Evolutionary conservation across 30 jellyfish, hydroid and myxozoan species (phyloP), one percentile per base, ranked within the genome.

Genomic region (Morbakka virulenta): DNA sequence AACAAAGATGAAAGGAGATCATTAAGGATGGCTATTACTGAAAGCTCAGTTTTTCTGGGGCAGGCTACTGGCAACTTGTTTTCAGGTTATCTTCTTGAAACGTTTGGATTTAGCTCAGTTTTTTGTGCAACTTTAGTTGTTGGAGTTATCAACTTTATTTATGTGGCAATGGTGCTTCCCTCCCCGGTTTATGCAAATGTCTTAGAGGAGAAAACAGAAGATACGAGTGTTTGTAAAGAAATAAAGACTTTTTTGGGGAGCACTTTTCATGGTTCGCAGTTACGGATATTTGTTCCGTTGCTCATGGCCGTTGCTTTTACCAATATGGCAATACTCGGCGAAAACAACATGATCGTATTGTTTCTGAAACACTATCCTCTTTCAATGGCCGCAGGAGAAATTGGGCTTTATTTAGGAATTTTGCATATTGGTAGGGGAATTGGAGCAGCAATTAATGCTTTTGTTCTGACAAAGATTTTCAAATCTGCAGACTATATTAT

Each of bases 291-390:
- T 41, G 13, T 41, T 9, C 53, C 69, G 17, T 71, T 82, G 77
- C 61, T 82, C 13, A 32, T 50, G 1, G 68, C 87, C 2, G 94
- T 80, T 0, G 64, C 73, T 31, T 72, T 82, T 35, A 51, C 87
- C 25, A 82, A 82, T 34, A 34, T 80, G 11, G 87, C 94, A 2
- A 34, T 82, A 6, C 75, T 72, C 28, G 94, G 94, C 2, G 94
- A 82, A 82, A 64, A 73, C 34, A 72, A 47, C 2, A 57, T 82
- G 1, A n/a, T 63, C n/a, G 52, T 72, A 22, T 29, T 82, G 17
- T 82, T 70, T 32, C 32, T 72, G 13, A 82, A 82, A 52, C 86
- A 82, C 72, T 25, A 64, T 4, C 94, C 94, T 32, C 62, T 82
- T 67, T 36, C 73, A 20, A 76, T 82, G 47, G 20, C 61, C 2